A percentile compares a stretch with the other conserved stretches of the same genome.
These are phyloP conservation scores for Ericerus pela DNA, from an alignment of 1,140 invertebrate genomes.

Conservation along the genomic window DNA sequence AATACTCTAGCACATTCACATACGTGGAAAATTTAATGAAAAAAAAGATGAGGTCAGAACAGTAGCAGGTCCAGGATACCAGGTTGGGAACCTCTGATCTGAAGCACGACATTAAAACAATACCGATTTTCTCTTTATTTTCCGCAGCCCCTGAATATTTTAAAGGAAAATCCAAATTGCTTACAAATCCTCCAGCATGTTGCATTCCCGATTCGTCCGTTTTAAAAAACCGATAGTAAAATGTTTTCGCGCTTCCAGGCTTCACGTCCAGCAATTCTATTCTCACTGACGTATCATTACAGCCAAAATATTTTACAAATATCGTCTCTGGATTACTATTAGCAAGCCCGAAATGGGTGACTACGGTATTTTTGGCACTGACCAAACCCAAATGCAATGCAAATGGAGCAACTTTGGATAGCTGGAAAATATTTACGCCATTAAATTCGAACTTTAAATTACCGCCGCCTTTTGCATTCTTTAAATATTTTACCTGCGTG, in stretches of 20 bases:
- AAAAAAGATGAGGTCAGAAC: no score
- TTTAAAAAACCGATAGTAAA: not conserved
- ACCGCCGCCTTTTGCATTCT: not conserved
- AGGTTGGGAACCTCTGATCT: no score
- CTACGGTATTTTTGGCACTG: not conserved
- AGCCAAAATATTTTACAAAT: constrained; percentile 5
- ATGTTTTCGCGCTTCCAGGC: not conserved
- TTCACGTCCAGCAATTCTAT: not conserved
- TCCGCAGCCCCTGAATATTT: no score
- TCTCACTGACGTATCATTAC: not conserved
- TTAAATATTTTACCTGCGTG: constrained; percentile 34
- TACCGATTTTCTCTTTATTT: no score
- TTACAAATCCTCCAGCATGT: constrained; percentile 3
- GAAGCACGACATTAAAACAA: no score
- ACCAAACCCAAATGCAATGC: not conserved
- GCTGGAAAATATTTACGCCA: not conserved
- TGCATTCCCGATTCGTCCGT: not conserved
- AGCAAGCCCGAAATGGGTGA: not conserved
- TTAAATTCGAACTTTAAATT: not conserved
- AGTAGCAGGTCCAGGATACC: no score
- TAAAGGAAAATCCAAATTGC: no score
- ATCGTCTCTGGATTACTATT: not conserved
- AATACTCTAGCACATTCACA: no score
- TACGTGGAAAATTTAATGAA: no score
- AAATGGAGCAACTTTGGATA: not conserved